Percentiles rank a stretch among this genome's conserved stretches.
phyloP scores from a whole-genome alignment of 2,797 vertebrate species.

The Molossus alvarezi region DNA sequence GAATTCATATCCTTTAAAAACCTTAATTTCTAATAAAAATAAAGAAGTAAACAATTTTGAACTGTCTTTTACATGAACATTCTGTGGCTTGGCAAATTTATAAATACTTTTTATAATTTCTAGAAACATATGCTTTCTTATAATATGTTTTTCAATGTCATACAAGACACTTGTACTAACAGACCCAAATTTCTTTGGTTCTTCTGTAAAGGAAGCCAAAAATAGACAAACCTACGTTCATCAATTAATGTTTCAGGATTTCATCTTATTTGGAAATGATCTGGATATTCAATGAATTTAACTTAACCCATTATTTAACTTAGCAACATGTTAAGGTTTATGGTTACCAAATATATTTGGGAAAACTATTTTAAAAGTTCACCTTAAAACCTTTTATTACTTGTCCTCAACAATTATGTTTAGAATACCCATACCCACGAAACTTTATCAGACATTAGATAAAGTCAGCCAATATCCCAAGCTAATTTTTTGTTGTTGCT shows the following conservation, averaged over 20 bases:
- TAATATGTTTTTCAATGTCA: neutral
- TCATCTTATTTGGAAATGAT: neutral
- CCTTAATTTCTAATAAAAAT: neutral
- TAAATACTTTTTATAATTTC: neutral
- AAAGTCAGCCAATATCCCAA: neutral
- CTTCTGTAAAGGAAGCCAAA: neutral
- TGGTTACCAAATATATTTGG: neutral
- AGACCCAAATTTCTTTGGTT: neutral
- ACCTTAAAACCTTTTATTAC: neutral
- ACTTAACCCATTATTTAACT: neutral
- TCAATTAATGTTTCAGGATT: neutral
- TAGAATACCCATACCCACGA: neutral
- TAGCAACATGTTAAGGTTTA: neutral
- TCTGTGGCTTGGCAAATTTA: neutral
- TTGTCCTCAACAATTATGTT: neutral
- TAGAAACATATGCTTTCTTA: neutral
- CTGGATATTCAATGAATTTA: neutral
- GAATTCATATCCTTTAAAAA: neutral
- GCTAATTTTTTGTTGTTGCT: neutral
- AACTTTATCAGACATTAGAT: neutral
- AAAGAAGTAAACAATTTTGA: neutral
- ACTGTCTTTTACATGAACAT: neutral
- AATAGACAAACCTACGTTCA: neutral
- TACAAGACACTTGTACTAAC: neutral
- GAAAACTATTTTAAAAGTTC: neutral